phyloP scores from a whole-genome alignment of 2,888 invertebrate genomes.

The Lepidocyrtoides sp. region DNA sequence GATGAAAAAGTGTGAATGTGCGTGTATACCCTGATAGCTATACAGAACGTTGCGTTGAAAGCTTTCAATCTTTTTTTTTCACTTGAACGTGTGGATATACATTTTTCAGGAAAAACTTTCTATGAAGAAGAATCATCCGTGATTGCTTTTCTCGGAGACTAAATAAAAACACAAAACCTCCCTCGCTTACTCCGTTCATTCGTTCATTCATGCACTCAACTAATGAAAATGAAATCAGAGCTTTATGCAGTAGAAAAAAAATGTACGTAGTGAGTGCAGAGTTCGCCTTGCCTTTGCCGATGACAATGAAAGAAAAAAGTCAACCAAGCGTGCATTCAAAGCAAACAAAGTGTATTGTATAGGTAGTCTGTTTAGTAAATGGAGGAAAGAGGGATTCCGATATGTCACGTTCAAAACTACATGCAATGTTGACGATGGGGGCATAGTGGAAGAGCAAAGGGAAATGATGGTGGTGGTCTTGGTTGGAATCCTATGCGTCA shows the following conservation, averaged over 20 bases:
- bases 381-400: conserved; percentile 44
- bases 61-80: conserved; percentile 44
- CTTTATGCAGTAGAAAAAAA: background rate
- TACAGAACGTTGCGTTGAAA: background rate
- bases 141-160: conserved; percentile 69
- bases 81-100: background rate
- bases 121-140: conserved; percentile 38
- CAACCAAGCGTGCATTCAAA: conserved; percentile 58
- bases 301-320: conserved; percentile 60
- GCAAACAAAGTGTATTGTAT: conserved; percentile 61
- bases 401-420: conserved; percentile 62
- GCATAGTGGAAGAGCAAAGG: background rate
- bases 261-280: background rate
- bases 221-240: conserved; percentile 76
- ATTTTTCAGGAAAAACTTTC: background rate
- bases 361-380: background rate
- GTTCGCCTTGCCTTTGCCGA: conserved; percentile 34
- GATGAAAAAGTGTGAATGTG: conserved; percentile 58
- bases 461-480: conserved; percentile 49
- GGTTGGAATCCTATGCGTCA: conserved; percentile 37
- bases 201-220: conserved; percentile 66
- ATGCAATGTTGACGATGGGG: background rate
- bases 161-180: conserved; percentile 47
- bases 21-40: conserved; percentile 25
- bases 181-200: conserved; percentile 46